phyloP scores from a whole-genome alignment of 2,797 vertebrate species.

The Iguana delicatissima region DNA sequence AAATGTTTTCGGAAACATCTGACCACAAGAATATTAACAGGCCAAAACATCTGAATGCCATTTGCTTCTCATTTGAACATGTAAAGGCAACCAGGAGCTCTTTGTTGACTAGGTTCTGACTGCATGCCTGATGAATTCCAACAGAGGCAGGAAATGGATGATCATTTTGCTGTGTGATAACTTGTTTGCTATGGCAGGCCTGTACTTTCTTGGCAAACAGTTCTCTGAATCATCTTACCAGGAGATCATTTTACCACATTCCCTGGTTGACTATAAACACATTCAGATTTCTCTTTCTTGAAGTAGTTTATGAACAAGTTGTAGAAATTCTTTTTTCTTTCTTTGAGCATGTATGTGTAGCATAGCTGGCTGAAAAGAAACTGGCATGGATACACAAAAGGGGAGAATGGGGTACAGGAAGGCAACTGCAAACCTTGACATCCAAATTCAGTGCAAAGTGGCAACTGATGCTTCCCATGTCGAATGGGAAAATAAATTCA shows the following conservation, averaged over 20 bases:
- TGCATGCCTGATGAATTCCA: not conserved
- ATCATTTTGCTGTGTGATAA: not conserved
- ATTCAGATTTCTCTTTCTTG: not conserved
- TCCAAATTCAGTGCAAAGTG: not conserved
- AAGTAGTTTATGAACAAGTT: not conserved
- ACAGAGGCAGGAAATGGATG: not conserved
- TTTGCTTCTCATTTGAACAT: not conserved
- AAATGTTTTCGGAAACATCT: not conserved
- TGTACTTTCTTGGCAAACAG: not conserved
- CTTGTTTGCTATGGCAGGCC: not conserved
- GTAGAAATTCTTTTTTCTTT: not conserved
- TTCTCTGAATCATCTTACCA: not conserved
- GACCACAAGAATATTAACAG: constrained; percentile 8
- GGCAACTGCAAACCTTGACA: not conserved
- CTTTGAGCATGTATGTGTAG: not conserved
- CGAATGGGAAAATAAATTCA: no score
- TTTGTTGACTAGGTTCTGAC: not conserved
- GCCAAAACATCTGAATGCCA: not conserved
- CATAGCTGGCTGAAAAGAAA: not conserved
- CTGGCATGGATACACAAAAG: not conserved
- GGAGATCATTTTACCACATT: no score
- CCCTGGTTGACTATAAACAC: not conserved
- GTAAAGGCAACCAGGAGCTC: not conserved
- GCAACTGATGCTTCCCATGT: no score
- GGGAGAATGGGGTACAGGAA: not conserved